Conservation (phyloP, 2,888 invertebrate species). For the Hydroisotoma schaefferi region DNA sequence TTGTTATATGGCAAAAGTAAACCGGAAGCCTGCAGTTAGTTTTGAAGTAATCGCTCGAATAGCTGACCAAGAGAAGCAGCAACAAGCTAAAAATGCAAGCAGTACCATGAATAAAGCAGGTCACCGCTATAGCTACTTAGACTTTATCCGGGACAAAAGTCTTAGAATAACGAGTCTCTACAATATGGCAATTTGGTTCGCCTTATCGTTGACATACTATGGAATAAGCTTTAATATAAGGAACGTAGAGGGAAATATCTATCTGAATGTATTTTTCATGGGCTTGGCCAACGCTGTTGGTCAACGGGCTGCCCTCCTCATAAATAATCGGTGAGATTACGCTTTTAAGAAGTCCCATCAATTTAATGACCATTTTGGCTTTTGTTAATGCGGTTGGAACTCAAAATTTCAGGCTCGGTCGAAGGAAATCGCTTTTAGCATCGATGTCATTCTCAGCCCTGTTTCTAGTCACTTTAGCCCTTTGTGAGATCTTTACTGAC, state of each 20-base stretch:
- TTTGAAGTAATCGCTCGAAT: conserved; percentile 15
- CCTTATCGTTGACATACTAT: conserved; percentile 32
- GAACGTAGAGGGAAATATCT: conserved; percentile 33
- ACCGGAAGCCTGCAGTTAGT: background rate
- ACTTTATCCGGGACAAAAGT: conserved; percentile 21
- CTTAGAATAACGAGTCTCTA: conserved; percentile 29
- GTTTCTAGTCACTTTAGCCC: conserved; percentile 28
- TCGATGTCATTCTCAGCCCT: conserved; percentile 12
- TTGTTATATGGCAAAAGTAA: conserved; percentile 13
- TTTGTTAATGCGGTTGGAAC: too few relatives aligned
- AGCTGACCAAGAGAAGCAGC: background rate
- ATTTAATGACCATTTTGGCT: too few relatives aligned
- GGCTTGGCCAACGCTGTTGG: conserved; percentile 29
- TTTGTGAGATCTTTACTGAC: background rate
- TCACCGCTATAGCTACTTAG: conserved; percentile 18
- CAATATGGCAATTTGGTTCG: conserved; percentile 37
- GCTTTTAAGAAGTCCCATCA: too few relatives aligned
- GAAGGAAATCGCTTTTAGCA: conserved; percentile 4
- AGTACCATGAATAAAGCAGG: background rate
- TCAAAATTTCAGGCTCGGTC: background rate
- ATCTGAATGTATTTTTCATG: conserved; percentile 27
- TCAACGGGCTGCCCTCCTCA: conserved; percentile 14
- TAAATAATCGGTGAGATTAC: conserved; percentile 4
- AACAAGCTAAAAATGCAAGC: too few relatives aligned
- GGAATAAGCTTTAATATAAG: conserved; percentile 42